Base-by-base conservation (phyloP, 2,797 vertebrate species). In the Clarias laeviceps region DNA sequence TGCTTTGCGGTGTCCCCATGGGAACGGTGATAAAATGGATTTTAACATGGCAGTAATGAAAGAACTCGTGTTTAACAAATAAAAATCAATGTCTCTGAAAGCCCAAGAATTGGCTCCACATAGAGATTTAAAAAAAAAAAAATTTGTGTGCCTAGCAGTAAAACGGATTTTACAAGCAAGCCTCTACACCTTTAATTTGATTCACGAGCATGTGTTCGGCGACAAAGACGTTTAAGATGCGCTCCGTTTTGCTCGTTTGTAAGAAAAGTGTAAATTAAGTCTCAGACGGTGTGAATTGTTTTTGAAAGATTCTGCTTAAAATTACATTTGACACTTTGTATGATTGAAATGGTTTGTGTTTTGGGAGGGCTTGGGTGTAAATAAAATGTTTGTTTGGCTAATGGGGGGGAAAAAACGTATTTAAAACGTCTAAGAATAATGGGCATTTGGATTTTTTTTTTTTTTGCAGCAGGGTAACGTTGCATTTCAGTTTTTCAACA, bases 1-100 rank as follows among this genome's bases (percentile, higher is more conserved):
- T 40, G 81, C 56, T 73, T 82, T 61, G 50, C 34, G 15, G 22
- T 27, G 56, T 59, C 56, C 81, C 68, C 34, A 50, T 50, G 78
- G n/a, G 78, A 65, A 65, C 50, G 78, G 18, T 80, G 77, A 80
- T 80, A 6, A 65, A 80, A 80, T 80, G 61, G 62, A 65, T 80
- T 80, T 65, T 65, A 65, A 65, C 78, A 45, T 78, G 22, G 56
- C 57, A 17, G 57, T 78, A 80, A 65, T 80, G 78, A 64, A 65
- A 80, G n/a, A n/a, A 65, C n/a, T 65, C 37, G 8, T 65, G 78
- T 80, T 80, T 29, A 80, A 29, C 78, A 27, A 80, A 50, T 65
- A 50, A 27, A 80, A 80, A 66, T 80, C 78, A 32, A 80, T 80
- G 29, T 65, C 37, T 50, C 15, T 17, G 37, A 80, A 50, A 9